Evolutionary conservation across 2,888 invertebrate species (phyloP).

Genomic region (Teleogryllus oceanicus): DNA sequence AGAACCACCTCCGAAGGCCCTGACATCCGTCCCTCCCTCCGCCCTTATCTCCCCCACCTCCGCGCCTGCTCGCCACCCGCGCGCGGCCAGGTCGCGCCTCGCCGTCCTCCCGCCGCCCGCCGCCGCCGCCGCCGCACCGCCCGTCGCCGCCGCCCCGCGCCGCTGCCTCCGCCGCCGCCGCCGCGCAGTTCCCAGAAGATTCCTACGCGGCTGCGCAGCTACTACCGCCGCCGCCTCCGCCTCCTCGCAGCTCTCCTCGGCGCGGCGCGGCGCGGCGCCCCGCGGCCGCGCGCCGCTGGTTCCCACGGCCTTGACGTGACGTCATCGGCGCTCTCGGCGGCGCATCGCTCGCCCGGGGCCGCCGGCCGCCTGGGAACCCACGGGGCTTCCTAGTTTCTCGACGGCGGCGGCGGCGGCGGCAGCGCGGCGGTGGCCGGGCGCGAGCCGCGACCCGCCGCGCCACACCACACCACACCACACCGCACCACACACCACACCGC

Average conservation of each 20-base stretch:
- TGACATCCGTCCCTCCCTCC: no score
- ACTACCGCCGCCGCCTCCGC: neutral
- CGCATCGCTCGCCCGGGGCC: slow-evolving; percentile 19
- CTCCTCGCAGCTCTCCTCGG: neutral
- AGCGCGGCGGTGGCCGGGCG: neutral
- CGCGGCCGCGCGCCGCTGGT: neutral
- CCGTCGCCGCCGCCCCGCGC: neutral
- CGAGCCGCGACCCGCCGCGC: neutral
- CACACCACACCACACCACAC: neutral
- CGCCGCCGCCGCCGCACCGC: neutral
- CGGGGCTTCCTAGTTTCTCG: neutral
- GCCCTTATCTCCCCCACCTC: neutral
- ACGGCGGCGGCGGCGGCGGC: neutral
- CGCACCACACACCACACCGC: no score
- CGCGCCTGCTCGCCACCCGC: slow-evolving; percentile 30
- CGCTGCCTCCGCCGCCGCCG: neutral
- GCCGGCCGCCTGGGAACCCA: slow-evolving; percentile 18
- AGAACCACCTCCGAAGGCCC: no score
- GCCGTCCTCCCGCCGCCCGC: neutral
- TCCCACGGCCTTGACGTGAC: slow-evolving; percentile 25
- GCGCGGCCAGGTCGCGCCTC: slow-evolving; percentile 35
- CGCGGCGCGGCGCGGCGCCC: neutral
- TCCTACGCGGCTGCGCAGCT: neutral
- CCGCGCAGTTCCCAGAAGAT: slow-evolving; percentile 2
- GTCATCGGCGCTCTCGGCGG: slow-evolving; percentile 5